phyloP scores from a whole-genome alignment of 2,113 vertebrate genomes.

The Gnathonemus longibarbis region DNA sequence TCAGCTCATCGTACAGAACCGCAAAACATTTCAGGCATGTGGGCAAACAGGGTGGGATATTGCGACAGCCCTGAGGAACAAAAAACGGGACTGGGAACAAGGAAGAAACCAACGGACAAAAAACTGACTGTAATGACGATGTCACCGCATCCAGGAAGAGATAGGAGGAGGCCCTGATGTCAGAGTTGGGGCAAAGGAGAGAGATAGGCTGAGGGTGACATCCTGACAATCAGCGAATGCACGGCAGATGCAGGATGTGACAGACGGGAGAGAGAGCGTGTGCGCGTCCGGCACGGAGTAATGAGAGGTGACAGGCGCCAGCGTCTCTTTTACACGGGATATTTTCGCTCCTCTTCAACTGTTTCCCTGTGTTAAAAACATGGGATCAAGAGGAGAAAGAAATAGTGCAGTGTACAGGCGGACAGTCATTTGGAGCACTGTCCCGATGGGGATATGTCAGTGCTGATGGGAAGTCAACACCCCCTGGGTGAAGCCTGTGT shows the following conservation, averaged over 20 bases:
- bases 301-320: not conserved
- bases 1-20: not conserved
- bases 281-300: not conserved
- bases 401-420: not conserved
- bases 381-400: not conserved
- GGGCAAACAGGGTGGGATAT: not conserved
- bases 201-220: constrained; percentile 2
- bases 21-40: constrained; percentile 3
- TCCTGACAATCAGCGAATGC: constrained; percentile 1
- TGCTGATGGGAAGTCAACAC: not conserved
- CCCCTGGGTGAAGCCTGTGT: not conserved
- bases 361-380: not conserved
- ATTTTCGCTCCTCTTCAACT: not conserved
- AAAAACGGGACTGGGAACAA: not conserved
- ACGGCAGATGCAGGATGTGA: not conserved
- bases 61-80: not conserved
- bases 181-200: not conserved
- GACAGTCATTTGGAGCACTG: not conserved
- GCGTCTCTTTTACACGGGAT: not conserved
- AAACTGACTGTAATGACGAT: not conserved
- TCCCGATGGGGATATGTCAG: not conserved
- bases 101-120: not conserved
- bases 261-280: not conserved
- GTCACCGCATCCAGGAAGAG: constrained; percentile 12
- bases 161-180: constrained; percentile 11